Conservation (phyloP, 2,888 invertebrate species). For the Oscheius myriophilus region DNA sequence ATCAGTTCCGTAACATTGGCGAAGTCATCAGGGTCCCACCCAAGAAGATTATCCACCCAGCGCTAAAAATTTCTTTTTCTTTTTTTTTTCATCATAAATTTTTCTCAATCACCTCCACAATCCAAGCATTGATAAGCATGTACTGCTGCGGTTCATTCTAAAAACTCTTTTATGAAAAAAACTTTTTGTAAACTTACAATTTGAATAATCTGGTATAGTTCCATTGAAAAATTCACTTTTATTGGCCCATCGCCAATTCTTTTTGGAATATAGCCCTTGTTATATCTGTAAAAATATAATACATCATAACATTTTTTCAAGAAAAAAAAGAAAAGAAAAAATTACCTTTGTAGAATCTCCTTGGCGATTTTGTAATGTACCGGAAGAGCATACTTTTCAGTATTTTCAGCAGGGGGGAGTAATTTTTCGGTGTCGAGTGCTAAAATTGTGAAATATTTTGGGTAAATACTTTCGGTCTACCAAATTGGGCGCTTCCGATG, state of each 20-base stretch:
- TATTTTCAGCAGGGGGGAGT: too few species aligned
- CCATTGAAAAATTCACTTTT: conserved; percentile 67
- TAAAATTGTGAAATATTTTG: too few species aligned
- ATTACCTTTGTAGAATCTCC: conserved; percentile 10
- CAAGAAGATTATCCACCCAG: conserved; percentile 61
- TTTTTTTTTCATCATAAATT: background rate
- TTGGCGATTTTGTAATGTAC: conserved; percentile 23
- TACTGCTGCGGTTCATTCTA: conserved; percentile 69
- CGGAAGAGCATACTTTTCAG: background rate
- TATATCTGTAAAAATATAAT: conserved; percentile 38
- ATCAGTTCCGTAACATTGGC: conserved; percentile 58
- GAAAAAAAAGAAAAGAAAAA: background rate
- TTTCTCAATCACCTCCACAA: conserved; percentile 63
- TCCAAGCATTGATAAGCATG: conserved; percentile 68
- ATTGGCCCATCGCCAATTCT: conserved; percentile 45
- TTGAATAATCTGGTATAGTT: conserved; percentile 68
- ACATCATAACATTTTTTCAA: conserved; percentile 42
- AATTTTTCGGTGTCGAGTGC: too few species aligned
- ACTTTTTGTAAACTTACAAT: conserved; percentile 51
- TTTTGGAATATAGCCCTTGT: conserved; percentile 39
- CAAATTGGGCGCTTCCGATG: too few species aligned
- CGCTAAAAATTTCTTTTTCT: conserved; percentile 47
- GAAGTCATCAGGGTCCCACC: conserved; percentile 64
- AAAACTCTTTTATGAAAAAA: conserved; percentile 20
- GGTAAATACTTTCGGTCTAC: too few species aligned